Percentiles rank a stretch among this genome's conserved stretches.
These are phyloP conservation scores for Thaumetopoea pityocampa DNA, from an alignment of 1,140 invertebrate genomes.

Conservation along the genomic window DNA sequence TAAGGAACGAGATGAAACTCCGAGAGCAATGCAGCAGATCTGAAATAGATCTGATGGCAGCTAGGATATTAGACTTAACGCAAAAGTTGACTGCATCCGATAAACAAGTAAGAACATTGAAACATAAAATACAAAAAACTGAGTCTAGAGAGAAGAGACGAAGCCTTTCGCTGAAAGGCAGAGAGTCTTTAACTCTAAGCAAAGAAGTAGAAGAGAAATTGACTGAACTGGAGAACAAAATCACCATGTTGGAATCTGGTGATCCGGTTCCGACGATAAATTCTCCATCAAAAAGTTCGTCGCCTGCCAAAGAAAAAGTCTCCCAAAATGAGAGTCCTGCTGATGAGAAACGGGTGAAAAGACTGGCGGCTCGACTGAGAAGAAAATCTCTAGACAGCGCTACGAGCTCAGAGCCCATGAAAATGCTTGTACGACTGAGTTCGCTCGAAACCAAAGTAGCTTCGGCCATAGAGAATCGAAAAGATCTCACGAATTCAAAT, in stretches of 20 bases:
- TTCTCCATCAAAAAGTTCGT: constrained; percentile 71
- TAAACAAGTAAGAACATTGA: constrained; percentile 86
- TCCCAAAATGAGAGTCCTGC: constrained; percentile 69
- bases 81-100: constrained; percentile 88
- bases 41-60: constrained; percentile 87
- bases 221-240: constrained; percentile 86
- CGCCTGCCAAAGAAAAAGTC: constrained; percentile 72
- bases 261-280: constrained; percentile 64
- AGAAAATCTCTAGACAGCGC: constrained; percentile 86
- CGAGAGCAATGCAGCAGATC: constrained; percentile 83
- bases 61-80: constrained; percentile 89
- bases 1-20: constrained; percentile 83
- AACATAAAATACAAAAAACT: constrained; percentile 86
- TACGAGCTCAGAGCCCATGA: constrained; percentile 86
- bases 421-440: constrained; percentile 84
- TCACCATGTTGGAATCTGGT: constrained; percentile 79
- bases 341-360: constrained; percentile 75
- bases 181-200: constrained; percentile 85
- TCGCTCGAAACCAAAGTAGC: constrained; percentile 84
- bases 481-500: constrained; percentile 71
- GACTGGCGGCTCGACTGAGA: constrained; percentile 75
- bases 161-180: constrained; percentile 87
- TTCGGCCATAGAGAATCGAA: constrained; percentile 75
- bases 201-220: constrained; percentile 91
- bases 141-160: constrained; percentile 87